Evolutionary conservation across 2,888 invertebrate species (phyloP).

Genomic region (Chirona hameri): DNA sequence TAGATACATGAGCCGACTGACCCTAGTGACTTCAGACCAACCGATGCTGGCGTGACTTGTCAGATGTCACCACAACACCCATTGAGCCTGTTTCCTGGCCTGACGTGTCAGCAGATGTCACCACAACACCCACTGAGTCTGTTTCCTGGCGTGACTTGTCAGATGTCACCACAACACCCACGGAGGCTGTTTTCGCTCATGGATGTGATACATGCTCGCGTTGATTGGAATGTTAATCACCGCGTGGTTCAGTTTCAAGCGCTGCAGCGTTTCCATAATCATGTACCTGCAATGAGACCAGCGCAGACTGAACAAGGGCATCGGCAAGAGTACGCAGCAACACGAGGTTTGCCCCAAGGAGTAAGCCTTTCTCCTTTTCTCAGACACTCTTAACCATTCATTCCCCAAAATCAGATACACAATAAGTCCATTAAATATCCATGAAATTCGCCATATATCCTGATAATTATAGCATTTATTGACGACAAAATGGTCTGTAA

Average conservation of each 20-base stretch:
- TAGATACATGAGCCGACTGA: not conserved
- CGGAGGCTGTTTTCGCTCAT: not conserved
- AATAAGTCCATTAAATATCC: too few species aligned
- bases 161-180: slow-evolving; percentile 8
- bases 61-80: not conserved
- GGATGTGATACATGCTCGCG: slow-evolving; percentile 22
- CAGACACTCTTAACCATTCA: too few species aligned
- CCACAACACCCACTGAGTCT: not conserved
- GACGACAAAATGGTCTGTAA: too few species aligned
- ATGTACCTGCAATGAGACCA: too few species aligned
- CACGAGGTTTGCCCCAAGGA: too few species aligned
- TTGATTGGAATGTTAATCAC: slow-evolving; percentile 4
- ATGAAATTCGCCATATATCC: too few species aligned
- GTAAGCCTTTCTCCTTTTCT: too few species aligned
- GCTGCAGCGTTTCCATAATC: not conserved
- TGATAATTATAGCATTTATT: too few species aligned
- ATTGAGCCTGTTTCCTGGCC: not conserved
- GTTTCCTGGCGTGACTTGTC: not conserved
- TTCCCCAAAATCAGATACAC: too few species aligned
- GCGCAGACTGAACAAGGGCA: too few species aligned
- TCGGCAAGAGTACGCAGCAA: too few species aligned
- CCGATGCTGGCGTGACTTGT: not conserved
- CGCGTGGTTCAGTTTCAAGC: not conserved
- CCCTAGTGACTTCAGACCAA: rapidly evolving
- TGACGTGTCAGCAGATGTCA: too few species aligned